Conservation (phyloP, 2,797 vertebrate species). For the Melopsittacus undulatus region DNA sequence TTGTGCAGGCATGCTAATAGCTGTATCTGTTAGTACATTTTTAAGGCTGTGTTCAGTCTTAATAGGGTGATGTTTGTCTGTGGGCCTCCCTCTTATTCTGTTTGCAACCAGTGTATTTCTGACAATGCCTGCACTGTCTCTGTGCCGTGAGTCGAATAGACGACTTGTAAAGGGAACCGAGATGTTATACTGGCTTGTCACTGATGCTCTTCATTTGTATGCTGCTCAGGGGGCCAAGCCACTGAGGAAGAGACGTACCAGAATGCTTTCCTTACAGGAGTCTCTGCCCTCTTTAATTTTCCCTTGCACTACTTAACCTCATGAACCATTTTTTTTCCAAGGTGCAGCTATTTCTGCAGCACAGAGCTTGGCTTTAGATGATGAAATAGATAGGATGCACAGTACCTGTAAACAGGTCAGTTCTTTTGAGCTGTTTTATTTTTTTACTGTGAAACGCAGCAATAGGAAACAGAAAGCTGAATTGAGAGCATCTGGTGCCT, state of each 20-base stretch:
- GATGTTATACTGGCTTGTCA: background rate
- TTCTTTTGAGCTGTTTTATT: background rate
- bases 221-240: slow-evolving; percentile 29
- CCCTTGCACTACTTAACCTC: background rate
- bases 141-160: slow-evolving; percentile 17
- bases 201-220: slow-evolving; percentile 63
- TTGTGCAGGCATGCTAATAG: slow-evolving; percentile 3
- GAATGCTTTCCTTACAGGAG: background rate
- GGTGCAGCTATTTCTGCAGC: background rate
- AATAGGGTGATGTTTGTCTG: slow-evolving; percentile 31
- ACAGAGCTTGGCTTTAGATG: background rate
- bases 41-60: slow-evolving; percentile 38
- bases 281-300: background rate
- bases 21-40: slow-evolving; percentile 28
- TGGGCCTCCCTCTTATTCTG: slow-evolving; percentile 20
- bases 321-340: background rate
- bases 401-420: background rate
- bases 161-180: background rate
- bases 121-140: slow-evolving; percentile 64
- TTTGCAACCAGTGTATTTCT: slow-evolving; percentile 29
- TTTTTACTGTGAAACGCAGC: background rate
- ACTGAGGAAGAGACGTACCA: background rate
- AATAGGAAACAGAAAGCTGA: background rate
- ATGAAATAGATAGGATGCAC: background rate
- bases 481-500: slow-evolving; percentile 15